Evolutionary conservation across 2,113 vertebrate genomes (phyloP), one percentile per base, ranked within the genome.

Genomic region (Accipiter virgatus): DNA sequence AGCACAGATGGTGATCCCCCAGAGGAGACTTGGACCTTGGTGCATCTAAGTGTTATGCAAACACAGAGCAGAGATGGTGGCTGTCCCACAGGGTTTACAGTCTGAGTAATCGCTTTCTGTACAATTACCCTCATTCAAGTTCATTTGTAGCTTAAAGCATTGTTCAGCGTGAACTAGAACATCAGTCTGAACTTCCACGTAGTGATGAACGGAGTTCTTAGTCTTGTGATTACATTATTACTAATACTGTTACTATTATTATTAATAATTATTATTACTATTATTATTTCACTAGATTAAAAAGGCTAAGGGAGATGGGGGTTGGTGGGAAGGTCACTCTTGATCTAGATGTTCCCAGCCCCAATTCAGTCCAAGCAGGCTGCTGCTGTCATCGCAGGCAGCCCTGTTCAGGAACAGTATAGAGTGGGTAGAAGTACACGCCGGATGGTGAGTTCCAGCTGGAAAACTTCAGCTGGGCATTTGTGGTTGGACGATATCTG

Each of bases 1-100:
- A 79, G 81, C 95, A 80, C 95, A 97, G 96, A 93, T 91, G 87
- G 93, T 13, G 53, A 93, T 88, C 56, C 62, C 77, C 62, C 87
- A 72, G 87, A 96, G 89, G 84, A 96, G 61, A 65, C 43, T 71
- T 82, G 95, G 87, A 94, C 93, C 70, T 88, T 91, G 70, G 74
- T 94, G 81, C 74, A 38, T 90, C 55, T 29, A 40, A 81, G 86
- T 43, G 88, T 88, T 95, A 29, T 68, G 91, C 90, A 96, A 94
- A 96, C 79, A 95, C 79, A 84, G 77, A 84, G 22, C 68, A 75
- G 90, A 88, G 86, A 81, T 52, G 81, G 94, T 92, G 85, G 29
- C 71, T 90, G 88, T 90, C 94, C 88, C 96, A 84, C 63, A 59
- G 88, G 79, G 59, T 70, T 83, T 95, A 47, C 45, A 88, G 61